phyloP scores from a whole-genome alignment of 2,113 vertebrate species.

The Ciconia stormi region DNA sequence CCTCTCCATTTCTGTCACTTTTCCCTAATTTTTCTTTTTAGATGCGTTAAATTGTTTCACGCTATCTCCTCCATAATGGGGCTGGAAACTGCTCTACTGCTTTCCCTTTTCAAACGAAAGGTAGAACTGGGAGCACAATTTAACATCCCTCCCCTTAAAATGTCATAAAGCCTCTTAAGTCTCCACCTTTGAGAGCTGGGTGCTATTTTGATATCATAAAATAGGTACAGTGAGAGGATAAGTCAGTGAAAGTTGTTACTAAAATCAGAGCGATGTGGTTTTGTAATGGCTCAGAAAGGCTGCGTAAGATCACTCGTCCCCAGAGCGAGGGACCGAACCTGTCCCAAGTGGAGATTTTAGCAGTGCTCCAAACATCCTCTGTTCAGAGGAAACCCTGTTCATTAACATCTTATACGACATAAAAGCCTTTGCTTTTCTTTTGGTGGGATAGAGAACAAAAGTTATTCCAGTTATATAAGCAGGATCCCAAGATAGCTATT shows the following conservation, averaged over 20 bases:
- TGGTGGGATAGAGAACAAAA: not conserved
- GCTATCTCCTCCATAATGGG: not conserved
- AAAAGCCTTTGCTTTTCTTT: slow-evolving; percentile 31
- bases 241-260: not conserved
- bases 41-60: not conserved
- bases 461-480: slow-evolving; percentile 11
- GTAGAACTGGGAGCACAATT: not conserved
- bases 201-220: not conserved
- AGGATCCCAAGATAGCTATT: slow-evolving; percentile 22
- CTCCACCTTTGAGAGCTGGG: not conserved
- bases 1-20: not conserved
- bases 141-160: not conserved
- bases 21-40: not conserved
- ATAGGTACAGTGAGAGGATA: not conserved
- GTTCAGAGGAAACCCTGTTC: slow-evolving; percentile 22
- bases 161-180: slow-evolving; percentile 1
- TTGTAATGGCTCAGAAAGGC: not conserved
- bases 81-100: not conserved
- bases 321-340: not conserved
- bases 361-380: slow-evolving; percentile 6
- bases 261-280: not conserved
- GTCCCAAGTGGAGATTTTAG: not conserved
- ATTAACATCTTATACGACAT: not conserved
- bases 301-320: not conserved
- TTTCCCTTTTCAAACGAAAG: slow-evolving; percentile 10